Conservation (phyloP, 64 coral and sea anemone species). For the Dendronephthya gigantea region DNA sequence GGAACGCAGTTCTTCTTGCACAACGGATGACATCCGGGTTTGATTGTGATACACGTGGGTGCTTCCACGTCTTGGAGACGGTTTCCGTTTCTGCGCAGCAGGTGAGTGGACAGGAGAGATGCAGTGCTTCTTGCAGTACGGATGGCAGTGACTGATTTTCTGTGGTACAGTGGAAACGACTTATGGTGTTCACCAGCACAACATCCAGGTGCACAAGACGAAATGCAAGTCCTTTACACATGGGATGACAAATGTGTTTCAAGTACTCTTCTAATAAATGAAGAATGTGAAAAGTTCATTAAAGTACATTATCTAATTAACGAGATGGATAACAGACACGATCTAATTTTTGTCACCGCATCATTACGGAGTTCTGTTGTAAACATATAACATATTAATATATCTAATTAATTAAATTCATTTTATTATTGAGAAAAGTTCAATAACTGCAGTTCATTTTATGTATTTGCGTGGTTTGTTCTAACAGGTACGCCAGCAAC, state of each 20-base stretch:
- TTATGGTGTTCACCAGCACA: neutral
- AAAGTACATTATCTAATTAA: no score
- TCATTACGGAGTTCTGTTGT: no score
- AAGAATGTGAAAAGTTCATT: neutral
- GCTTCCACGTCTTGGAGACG: neutral
- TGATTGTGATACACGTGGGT: neutral
- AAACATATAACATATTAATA: no score
- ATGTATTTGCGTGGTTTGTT: no score
- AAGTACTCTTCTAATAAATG: neutral
- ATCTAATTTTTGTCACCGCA: no score
- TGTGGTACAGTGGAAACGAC: neutral
- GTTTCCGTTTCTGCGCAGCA: neutral
- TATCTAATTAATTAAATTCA: no score
- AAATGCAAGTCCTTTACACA: slow-evolving; percentile 1
- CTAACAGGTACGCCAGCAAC: no score
- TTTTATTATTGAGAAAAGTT: no score
- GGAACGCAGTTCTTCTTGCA: neutral
- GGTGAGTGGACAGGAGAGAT: neutral
- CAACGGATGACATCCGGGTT: neutral
- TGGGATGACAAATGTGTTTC: neutral
- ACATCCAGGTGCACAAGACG: neutral
- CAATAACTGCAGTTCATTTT: no score
- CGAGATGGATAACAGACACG: no score
- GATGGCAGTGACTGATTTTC: slow-evolving; percentile 6
- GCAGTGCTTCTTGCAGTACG: slow-evolving; percentile 8